phyloP scores from a whole-genome alignment of 2,888 invertebrate genomes.

The Eupithecia centaureata region DNA sequence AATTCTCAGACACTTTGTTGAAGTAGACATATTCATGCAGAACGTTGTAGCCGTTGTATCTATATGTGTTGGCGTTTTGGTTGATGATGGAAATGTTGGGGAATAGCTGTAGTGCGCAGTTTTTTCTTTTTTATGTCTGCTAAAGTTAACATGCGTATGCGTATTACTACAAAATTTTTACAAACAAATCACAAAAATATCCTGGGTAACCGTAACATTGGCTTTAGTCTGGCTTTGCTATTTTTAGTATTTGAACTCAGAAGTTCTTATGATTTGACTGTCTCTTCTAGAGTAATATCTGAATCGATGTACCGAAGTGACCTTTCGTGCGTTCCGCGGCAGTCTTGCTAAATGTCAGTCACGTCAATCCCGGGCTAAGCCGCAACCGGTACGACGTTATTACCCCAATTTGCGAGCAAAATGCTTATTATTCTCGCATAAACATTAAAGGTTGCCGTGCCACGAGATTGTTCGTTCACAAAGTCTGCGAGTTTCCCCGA shows the following conservation, averaged over 20 bases:
- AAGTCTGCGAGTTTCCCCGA: slow-evolving; percentile 31
- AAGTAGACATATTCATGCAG: not conserved
- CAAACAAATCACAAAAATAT: too few relatives aligned
- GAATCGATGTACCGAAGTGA: slow-evolving; percentile 32
- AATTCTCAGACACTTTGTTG: not conserved
- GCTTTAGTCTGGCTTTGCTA: not conserved
- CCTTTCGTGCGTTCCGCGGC: slow-evolving; percentile 56
- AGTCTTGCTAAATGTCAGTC: slow-evolving; percentile 65
- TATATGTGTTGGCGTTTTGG: not conserved
- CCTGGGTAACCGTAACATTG: not conserved
- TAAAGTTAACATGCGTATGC: not conserved
- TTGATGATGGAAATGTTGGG: not conserved
- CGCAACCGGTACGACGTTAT: slow-evolving; percentile 69
- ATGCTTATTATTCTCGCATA: slow-evolving; percentile 56
- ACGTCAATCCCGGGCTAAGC: slow-evolving; percentile 66
- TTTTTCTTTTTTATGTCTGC: not conserved
- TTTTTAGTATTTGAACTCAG: slow-evolving; percentile 3
- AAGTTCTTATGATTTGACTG: not conserved
- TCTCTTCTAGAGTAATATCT: not conserved
- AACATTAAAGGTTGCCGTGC: slow-evolving; percentile 47
- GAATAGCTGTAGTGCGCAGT: not conserved
- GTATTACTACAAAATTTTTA: not conserved
- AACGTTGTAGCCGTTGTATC: not conserved
- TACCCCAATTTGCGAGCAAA: slow-evolving; percentile 53
- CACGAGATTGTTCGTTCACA: slow-evolving; percentile 30